A percentile compares a stretch with the other conserved stretches of the same genome.
Evolutionary conservation across 2,113 vertebrate species (phyloP).

Genomic region (Ceyx cyanopectus): DNA sequence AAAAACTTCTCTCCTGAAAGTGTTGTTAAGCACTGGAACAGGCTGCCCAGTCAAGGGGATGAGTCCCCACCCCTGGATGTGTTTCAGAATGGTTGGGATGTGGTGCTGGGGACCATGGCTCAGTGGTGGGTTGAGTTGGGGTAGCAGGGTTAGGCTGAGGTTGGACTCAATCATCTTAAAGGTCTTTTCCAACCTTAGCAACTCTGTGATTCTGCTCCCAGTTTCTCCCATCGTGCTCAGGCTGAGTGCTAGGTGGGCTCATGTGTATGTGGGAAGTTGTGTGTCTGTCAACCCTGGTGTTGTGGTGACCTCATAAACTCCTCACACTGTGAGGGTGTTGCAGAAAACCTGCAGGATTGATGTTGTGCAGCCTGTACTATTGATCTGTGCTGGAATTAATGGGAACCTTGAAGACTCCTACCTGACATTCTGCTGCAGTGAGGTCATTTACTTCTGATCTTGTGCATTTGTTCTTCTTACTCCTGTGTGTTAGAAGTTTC

Average conservation of each 20-base stretch:
- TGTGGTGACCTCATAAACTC: not conserved
- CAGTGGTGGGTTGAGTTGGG: no score
- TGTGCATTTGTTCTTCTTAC: not conserved
- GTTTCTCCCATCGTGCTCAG: not conserved
- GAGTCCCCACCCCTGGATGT: no score
- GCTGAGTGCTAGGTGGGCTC: not conserved
- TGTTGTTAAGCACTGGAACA: no score
- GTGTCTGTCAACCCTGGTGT: not conserved
- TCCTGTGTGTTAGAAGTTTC: not conserved
- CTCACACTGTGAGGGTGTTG: not conserved
- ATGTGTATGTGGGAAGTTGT: not conserved
- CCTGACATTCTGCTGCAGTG: not conserved
- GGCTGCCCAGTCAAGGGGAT: no score
- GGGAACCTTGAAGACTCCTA: not conserved
- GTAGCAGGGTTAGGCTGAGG: no score
- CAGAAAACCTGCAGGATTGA: not conserved
- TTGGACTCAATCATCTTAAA: no score
- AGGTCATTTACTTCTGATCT: not conserved
- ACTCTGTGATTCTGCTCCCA: not conserved
- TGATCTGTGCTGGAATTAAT: not conserved
- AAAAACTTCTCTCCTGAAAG: no score
- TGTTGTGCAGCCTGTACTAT: not conserved
- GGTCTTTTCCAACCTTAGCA: no score
- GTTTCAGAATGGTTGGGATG: no score
- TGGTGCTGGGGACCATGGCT: no score